Conservation (phyloP, 2,113 vertebrate genomes). For the Trematomus loennbergii region DNA sequence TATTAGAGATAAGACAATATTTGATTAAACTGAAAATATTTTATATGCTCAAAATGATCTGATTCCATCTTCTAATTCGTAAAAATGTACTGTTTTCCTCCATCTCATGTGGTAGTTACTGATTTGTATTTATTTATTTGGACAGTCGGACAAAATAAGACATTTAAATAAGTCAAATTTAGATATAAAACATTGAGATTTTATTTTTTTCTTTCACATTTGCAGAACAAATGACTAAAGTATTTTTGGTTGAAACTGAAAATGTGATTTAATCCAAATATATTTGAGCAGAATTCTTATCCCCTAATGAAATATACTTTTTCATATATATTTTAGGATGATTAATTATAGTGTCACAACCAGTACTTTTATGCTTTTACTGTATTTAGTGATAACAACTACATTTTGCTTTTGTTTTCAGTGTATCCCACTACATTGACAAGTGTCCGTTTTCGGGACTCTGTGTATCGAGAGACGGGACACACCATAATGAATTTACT, state of each 20-base stretch:
- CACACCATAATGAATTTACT: slow-evolving; percentile 95
- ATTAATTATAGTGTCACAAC: not conserved
- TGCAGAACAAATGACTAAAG: not conserved
- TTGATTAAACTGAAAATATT: too few species aligned
- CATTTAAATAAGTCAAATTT: too few species aligned
- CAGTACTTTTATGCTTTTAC: not conserved
- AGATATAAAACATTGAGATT: too few species aligned
- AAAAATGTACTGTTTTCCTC: too few species aligned
- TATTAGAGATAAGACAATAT: not conserved
- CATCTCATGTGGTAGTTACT: too few species aligned
- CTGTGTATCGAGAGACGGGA: slow-evolving; percentile 93
- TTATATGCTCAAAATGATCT: too few species aligned
- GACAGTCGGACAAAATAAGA: too few species aligned
- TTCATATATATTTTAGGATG: not conserved
- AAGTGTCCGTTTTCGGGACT: slow-evolving; percentile 89
- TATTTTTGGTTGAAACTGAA: not conserved
- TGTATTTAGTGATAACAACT: not conserved
- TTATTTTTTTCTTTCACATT: too few species aligned
- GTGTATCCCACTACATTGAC: slow-evolving; percentile 88
- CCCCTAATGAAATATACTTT: too few species aligned
- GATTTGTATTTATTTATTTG: too few species aligned
- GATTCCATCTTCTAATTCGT: too few species aligned
- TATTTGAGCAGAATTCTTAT: not conserved
- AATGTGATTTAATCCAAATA: not conserved
- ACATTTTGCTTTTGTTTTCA: slow-evolving; percentile 57